phyloP scores from a whole-genome alignment of 2,888 invertebrate species.

The Neoascia interrupta region DNA sequence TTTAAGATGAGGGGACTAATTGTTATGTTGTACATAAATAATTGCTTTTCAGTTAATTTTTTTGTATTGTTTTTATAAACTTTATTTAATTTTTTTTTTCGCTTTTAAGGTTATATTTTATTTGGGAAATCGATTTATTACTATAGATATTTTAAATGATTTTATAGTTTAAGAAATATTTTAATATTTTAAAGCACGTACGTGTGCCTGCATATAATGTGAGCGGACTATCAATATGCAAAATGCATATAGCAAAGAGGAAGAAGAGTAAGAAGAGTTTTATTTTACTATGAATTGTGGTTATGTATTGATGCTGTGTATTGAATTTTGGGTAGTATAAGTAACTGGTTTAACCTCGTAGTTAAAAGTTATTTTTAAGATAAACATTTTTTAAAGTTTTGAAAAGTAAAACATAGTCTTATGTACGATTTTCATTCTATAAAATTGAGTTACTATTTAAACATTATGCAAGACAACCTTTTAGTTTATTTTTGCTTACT shows the following conservation, averaged over 20 bases:
- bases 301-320: constrained; percentile 32
- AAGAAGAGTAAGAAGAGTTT: too few species aligned
- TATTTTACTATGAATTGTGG: too few species aligned
- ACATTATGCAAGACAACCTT: constrained; percentile 62
- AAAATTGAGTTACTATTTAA: constrained; percentile 36
- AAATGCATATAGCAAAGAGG: too few species aligned
- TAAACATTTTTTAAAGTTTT: constrained; percentile 43
- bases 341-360: constrained; percentile 71
- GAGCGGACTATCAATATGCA: too few species aligned
- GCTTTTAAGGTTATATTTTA: constrained; percentile 6
- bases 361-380: constrained; percentile 71
- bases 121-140: constrained; percentile 41
- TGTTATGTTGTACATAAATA: constrained; percentile 60
- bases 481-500: constrained; percentile 21
- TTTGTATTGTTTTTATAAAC: constrained; percentile 20
- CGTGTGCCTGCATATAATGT: too few species aligned
- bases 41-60: constrained; percentile 62
- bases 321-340: constrained; percentile 36
- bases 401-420: constrained; percentile 23
- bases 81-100: neutral
- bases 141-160: constrained; percentile 19
- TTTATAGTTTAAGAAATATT: constrained; percentile 6
- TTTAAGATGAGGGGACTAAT: constrained; percentile 37
- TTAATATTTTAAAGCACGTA: constrained; percentile 55
- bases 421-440: constrained; percentile 11